Base-by-base conservation (phyloP, 2,113 vertebrate species). In the Peromyscus polionotus region DNA sequence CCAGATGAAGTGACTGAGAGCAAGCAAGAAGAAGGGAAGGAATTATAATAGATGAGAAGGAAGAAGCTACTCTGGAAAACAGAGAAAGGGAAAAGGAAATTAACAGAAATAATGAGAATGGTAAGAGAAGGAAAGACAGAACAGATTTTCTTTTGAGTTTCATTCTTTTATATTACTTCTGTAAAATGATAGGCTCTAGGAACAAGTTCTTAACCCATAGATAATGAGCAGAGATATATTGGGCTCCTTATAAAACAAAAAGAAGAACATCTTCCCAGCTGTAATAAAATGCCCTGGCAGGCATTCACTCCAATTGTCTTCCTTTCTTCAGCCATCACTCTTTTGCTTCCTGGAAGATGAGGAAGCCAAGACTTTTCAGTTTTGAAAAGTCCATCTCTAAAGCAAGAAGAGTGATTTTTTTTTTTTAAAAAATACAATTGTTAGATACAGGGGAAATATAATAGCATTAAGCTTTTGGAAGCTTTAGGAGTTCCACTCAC, bases 351-450 rank as follows among this genome's bases (percentile, higher is more conserved):
- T 1, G 8, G 33, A 19, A 19, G 33, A 93, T 48, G 8, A 61
- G 10, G 26, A 63, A 91, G 26, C 48, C 31, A 6, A 36, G 48
- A 81, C 2, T 1, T 54, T n/a, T 54, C 16, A 67, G 73, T 83
- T 91, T 45, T 97, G 51, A 61, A 91, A 96, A 68, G 3, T 57
- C 7, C 4, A 20, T 76, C 45, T 81, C 59, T 91, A 93, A 94
- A 85, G 72, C 28, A 22, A 59, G 33, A 80, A 10, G 26, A 31
- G 48, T 79, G 28, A 54, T 65, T 91, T 85, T 42, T 94, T 4
- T 42, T n/a, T n/a, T n/a, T n/a, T n/a, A 20, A 54, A 42, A 73
- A 96, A 90, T 28, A 67, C 39, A 86, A 16, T 39, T 76, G 36
- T 33, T 20, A 73, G 33, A 70, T 48, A 42, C 24, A 8, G n/a